phyloP scores from a whole-genome alignment of 2,888 invertebrate species.

The Leucophora obtusa region DNA sequence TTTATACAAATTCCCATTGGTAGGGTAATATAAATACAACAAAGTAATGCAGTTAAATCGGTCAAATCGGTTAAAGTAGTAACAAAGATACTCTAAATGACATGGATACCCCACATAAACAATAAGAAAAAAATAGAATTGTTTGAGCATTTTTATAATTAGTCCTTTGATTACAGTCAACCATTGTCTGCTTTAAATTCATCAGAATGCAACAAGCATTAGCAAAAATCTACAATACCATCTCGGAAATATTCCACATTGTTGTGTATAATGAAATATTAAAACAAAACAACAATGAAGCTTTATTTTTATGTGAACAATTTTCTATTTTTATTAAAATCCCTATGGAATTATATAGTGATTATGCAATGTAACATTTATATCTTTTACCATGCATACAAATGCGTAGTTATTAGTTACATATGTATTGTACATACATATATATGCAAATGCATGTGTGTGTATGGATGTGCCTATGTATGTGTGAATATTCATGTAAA shows the following conservation, averaged over 20 bases:
- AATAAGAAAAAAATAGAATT: neutral
- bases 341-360: constrained; percentile 58
- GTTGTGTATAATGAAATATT: constrained; percentile 36
- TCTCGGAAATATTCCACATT: neutral
- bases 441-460: neutral
- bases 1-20: no score
- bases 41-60: no score
- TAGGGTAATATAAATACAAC: no score
- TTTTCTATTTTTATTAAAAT: constrained; percentile 28
- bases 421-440: no score
- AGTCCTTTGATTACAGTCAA: no score
- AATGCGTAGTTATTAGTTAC: constrained; percentile 31
- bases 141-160: no score
- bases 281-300: constrained; percentile 50
- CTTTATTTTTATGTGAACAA: constrained; percentile 18
- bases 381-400: constrained; percentile 43
- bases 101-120: no score
- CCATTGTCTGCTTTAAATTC: neutral
- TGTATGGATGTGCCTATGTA: no score
- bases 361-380: constrained; percentile 62
- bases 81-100: no score
- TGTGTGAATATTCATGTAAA: neutral
- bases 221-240: neutral
- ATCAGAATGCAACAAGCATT: neutral
- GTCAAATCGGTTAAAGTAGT: no score